Evolutionary conservation across 2,113 vertebrate species (phyloP), one percentile per base, ranked within the genome.

Genomic region (Neodontobutis hainanensis): DNA sequence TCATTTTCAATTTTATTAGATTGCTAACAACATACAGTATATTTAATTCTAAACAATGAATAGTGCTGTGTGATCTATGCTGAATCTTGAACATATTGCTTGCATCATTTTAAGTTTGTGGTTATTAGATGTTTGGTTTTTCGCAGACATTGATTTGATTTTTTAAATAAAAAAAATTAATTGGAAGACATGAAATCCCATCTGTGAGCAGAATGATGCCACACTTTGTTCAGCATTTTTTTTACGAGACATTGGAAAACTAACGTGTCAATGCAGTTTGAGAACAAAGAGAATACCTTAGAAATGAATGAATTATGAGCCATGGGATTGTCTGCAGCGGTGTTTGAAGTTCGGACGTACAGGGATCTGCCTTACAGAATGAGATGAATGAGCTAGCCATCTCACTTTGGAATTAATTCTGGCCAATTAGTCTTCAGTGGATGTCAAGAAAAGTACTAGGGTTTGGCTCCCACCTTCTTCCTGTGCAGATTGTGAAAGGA

Each of bases 221-320:
- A 72, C 75, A 79, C 70, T 71, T 44, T 80, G 77, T 56, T 84
- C 68, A 68, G 68, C 57, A 61, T 70, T 69, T 14, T 35, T 75
- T 65, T 34, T n/a, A n/a, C 55, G 57, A 77, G 67, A 60, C 36
- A 19, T 58, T 51, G 27, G 19, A 63, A 77, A 72, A 76, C 80
- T 77, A 60, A 27, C 19, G 8, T 60, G 57, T 79, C 73, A 86
- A 65, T 5, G 11, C 63, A 70, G 62, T 65, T 63, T 4, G 9
- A 86, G 73, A 87, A 82, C 71, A 84, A 82, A 89, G 78, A 77
- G 75, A 81, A 85, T 78, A 73, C 66, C 68, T 75, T 57, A 81
- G 64, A 75, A 75, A 84, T 78, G 51, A 77, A 84, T 77, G 50
- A 76, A 80, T 78, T 68, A 81, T 79, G 67, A 84, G 75, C 61